Evolutionary conservation across 2,113 vertebrate species (phyloP).

Genomic region (Willisornis vidua): DNA sequence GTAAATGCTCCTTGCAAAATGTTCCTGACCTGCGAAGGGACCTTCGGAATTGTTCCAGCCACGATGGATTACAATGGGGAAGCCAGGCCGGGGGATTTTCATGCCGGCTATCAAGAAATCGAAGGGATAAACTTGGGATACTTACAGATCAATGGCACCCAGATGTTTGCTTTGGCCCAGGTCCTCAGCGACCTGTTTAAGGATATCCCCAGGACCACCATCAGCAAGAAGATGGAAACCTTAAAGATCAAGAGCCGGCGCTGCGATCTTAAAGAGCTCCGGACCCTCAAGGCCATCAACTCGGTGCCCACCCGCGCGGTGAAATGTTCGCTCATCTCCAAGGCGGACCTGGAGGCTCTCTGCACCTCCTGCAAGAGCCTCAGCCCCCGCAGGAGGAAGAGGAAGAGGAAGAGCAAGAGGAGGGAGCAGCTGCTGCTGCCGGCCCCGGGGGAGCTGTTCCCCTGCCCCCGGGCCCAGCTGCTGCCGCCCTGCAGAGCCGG

Average conservation of each 20-base stretch:
- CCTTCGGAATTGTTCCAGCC: slow-evolving; percentile 28
- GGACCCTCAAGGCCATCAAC: slow-evolving; percentile 70
- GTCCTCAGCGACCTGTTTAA: slow-evolving; percentile 70
- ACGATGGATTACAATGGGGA: slow-evolving; percentile 26
- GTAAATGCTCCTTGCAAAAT: slow-evolving; percentile 31
- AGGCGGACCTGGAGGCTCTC: slow-evolving; percentile 68
- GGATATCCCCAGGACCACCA: slow-evolving; percentile 70
- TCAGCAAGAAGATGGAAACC: slow-evolving; percentile 71
- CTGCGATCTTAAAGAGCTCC: slow-evolving; percentile 69
- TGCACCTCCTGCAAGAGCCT: slow-evolving; percentile 67
- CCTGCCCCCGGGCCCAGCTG: slow-evolving; percentile 5
- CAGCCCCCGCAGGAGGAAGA: slow-evolving; percentile 35
- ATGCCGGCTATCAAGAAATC: slow-evolving; percentile 66
- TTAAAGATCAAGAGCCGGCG: slow-evolving; percentile 71
- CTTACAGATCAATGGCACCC: slow-evolving; percentile 69
- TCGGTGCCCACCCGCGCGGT: slow-evolving; percentile 70
- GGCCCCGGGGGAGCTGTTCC: background rate
- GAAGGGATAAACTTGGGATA: slow-evolving; percentile 72
- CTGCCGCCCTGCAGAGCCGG: background rate
- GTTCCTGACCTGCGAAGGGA: slow-evolving; percentile 65
- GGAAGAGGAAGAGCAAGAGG: slow-evolving; percentile 49
- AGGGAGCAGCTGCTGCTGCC: slow-evolving; percentile 17
- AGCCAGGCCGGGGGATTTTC: slow-evolving; percentile 31
- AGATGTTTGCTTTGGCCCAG: slow-evolving; percentile 73
- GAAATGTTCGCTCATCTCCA: slow-evolving; percentile 74